Percentiles rank a stretch among this genome's conserved stretches.
phyloP scores from a whole-genome alignment of 2,113 vertebrate species.

The Scomber japonicus region DNA sequence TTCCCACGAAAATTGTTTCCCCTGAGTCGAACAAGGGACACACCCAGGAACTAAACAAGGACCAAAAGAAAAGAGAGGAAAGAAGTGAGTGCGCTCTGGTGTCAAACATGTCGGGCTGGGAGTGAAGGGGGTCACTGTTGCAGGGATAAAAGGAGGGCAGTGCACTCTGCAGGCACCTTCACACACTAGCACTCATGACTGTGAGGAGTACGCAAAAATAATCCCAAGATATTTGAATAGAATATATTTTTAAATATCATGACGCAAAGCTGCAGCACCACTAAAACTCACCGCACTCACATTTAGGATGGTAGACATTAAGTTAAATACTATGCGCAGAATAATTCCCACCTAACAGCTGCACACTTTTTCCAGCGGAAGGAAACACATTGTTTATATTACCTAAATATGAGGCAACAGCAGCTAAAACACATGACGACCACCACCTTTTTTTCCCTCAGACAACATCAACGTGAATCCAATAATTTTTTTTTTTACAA shows the following conservation, averaged over 20 bases:
- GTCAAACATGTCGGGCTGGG: constrained; percentile 33
- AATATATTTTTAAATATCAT: neutral
- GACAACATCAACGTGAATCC: neutral
- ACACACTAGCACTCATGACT: constrained; percentile 20
- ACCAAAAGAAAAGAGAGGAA: constrained; percentile 45
- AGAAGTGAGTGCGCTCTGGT: constrained; percentile 19
- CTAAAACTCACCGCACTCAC: neutral
- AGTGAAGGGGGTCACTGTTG: constrained; percentile 27
- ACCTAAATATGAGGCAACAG: neutral
- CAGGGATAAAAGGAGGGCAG: constrained; percentile 47
- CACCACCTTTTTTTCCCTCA: neutral
- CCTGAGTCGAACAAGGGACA: constrained; percentile 85
- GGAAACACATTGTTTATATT: too few species aligned
- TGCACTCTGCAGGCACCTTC: constrained; percentile 61
- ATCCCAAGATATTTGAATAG: neutral
- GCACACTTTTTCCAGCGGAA: neutral
- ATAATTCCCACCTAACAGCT: neutral
- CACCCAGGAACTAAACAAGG: constrained; percentile 77
- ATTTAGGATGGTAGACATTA: neutral
- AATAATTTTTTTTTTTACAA: neutral
- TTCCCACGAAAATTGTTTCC: constrained; percentile 87
- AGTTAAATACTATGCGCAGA: neutral
- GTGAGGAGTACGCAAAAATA: neutral
- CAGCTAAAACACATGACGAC: neutral
- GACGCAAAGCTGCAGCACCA: neutral